Conservation (phyloP, 2,888 invertebrate genomes). For the Eristalinus aeneus region DNA sequence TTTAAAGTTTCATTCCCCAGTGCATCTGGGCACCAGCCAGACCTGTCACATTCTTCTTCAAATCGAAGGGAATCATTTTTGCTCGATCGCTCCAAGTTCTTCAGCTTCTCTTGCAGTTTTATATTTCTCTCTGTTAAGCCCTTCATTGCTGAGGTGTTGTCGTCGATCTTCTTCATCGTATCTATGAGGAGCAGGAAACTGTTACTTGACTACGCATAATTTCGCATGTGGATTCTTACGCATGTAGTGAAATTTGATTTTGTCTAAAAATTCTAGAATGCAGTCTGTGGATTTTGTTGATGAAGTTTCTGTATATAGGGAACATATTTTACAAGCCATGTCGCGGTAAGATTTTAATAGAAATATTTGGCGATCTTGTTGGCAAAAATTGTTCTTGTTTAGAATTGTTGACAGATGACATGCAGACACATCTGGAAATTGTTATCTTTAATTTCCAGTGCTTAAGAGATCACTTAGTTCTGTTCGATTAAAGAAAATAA, state of each 20-base stretch:
- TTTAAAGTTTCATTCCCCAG: neutral
- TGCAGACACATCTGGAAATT: no score
- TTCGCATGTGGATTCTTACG: constrained; percentile 72
- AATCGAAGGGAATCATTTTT: neutral
- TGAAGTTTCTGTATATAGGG: neutral
- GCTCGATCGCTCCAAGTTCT: neutral
- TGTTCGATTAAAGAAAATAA: no score
- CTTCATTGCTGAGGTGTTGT: neutral
- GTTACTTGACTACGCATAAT: neutral
- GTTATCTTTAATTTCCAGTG: no score
- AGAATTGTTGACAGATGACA: no score
- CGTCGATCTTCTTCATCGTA: neutral
- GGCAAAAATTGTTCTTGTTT: no score
- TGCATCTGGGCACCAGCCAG: neutral
- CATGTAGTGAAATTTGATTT: constrained; percentile 75
- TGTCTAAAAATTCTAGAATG: constrained; percentile 66
- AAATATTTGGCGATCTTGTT: no score
- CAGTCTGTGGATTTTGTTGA: constrained; percentile 55
- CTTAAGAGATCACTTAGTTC: no score
- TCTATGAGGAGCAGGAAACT: neutral
- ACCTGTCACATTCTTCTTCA: neutral
- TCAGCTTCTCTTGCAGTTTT: neutral
- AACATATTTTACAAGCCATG: neutral
- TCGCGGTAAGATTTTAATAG: neutral
- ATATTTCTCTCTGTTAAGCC: neutral